Conservation (phyloP, 2,113 vertebrate genomes). For the Labrus mixtus region DNA sequence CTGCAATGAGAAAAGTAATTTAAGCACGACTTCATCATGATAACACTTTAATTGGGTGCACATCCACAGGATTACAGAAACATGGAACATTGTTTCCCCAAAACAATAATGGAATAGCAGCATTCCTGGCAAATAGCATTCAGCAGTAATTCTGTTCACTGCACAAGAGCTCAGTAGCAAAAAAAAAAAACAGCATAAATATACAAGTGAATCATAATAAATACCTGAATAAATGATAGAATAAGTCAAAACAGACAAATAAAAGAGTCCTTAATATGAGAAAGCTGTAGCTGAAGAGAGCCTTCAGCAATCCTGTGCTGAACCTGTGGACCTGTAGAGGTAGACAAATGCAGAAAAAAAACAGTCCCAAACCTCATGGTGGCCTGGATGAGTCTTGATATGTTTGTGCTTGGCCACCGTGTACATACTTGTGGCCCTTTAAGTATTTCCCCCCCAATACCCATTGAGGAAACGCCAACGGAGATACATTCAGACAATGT, state of each 20-base stretch:
- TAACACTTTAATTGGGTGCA: constrained; percentile 61
- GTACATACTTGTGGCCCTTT: constrained; percentile 73
- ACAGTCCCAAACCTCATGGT: constrained; percentile 54
- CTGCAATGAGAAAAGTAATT: not conserved
- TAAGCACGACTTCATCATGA: not conserved
- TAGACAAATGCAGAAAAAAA: constrained; percentile 73
- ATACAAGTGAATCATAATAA: constrained; percentile 60
- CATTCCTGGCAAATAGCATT: constrained; percentile 42
- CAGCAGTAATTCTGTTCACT: constrained; percentile 18
- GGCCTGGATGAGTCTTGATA: constrained; percentile 74
- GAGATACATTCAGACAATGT: constrained; percentile 80
- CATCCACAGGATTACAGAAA: constrained; percentile 42
- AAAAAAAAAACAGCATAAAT: constrained; percentile 44
- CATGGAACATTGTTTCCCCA: constrained; percentile 36
- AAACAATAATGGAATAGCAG: constrained; percentile 58
- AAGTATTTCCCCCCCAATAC: constrained; percentile 75
- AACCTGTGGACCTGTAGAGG: constrained; percentile 71
- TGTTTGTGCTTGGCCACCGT: constrained; percentile 74
- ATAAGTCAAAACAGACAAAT: constrained; percentile 13
- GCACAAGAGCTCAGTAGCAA: constrained; percentile 10
- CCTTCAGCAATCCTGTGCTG: constrained; percentile 38
- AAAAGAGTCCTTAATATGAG: constrained; percentile 20
- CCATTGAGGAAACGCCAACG: constrained; percentile 80
- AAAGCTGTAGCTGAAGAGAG: constrained; percentile 19
- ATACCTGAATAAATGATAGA: constrained; percentile 55